Conservation (phyloP, 2,797 vertebrate genomes). For the Catharus ustulatus region DNA sequence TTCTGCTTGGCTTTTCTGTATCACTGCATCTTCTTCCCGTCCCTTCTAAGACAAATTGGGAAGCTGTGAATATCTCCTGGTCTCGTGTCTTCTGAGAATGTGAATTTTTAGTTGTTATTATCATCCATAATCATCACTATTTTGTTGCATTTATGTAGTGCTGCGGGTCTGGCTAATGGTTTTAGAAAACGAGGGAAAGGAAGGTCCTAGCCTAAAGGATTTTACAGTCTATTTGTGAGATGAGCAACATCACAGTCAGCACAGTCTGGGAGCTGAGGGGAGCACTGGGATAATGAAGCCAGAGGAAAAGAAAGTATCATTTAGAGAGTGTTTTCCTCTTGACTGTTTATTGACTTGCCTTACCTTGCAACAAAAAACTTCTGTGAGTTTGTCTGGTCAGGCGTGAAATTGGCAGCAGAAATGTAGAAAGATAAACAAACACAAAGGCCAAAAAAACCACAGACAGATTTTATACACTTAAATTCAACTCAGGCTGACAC, state of each 20-base stretch:
- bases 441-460: neutral
- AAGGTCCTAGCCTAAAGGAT: neutral
- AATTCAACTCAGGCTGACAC: neutral
- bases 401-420: neutral
- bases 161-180: neutral
- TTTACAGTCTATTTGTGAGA: neutral
- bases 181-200: neutral
- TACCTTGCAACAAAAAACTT: neutral
- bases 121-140: conserved; percentile 9
- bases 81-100: neutral
- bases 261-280: neutral
- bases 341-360: neutral
- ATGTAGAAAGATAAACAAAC: neutral
- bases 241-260: neutral
- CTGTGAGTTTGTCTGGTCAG: neutral
- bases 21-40: neutral
- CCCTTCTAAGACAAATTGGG: neutral
- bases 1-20: neutral
- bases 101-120: conserved; percentile 35
- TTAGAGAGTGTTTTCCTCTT: neutral
- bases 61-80: neutral
- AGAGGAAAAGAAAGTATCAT: neutral
- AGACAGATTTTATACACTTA: neutral
- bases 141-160: neutral
- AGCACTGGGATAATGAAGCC: neutral